Conservation (phyloP, 2,797 vertebrate species). For the Malacoraja senta region DNA sequence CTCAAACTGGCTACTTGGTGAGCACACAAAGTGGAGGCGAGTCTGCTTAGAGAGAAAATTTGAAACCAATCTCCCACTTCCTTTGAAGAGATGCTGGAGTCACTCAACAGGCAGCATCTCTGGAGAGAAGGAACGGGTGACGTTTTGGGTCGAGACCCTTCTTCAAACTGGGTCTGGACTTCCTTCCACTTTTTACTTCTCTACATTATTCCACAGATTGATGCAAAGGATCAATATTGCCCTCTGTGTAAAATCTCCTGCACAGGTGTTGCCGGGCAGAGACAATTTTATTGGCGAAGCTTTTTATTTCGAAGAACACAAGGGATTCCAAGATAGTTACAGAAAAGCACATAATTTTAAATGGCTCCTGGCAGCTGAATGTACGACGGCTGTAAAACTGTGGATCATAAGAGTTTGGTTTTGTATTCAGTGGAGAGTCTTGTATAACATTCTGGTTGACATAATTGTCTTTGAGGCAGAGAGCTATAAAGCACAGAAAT, state of each 20-base stretch:
- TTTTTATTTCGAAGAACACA: not conserved
- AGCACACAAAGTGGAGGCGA: not conserved
- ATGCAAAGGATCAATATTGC: not conserved
- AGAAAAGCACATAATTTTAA: conserved; percentile 14
- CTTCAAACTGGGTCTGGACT: no score
- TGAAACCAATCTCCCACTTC: not conserved
- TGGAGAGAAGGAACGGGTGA: no score
- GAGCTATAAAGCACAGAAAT: no score
- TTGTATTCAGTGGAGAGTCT: not conserved
- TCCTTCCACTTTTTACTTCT: no score
- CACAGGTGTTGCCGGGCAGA: not conserved
- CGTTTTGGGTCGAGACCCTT: no score
- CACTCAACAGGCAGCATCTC: no score
- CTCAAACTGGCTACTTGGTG: not conserved
- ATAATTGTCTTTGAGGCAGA: not conserved
- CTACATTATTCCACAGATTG: not conserved
- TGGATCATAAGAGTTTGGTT: not conserved
- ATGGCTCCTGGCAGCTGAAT: not conserved
- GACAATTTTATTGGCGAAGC: not conserved
- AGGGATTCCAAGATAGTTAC: not conserved
- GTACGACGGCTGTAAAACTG: not conserved
- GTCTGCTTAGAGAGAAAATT: not conserved
- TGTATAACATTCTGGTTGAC: not conserved
- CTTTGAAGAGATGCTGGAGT: no score
- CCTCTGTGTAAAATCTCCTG: not conserved